These are phyloP conservation scores for Cephalotes varians DNA, from an alignment of 2,888 invertebrate species.

Conservation along the genomic window DNA sequence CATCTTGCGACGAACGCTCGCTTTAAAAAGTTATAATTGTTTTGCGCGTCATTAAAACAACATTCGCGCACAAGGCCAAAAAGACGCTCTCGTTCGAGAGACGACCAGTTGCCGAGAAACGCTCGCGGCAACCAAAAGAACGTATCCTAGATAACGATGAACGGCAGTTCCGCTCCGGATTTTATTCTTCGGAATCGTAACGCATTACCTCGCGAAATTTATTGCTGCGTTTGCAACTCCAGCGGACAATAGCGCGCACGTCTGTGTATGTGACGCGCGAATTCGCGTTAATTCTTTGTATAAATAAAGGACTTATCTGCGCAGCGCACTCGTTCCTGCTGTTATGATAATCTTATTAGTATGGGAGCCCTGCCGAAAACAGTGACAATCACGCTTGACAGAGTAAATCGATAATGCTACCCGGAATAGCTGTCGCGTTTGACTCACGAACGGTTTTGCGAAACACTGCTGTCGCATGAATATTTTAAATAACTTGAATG, in stretches of 20 bases:
- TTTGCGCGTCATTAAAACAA: slow-evolving; percentile 28
- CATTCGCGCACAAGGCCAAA: neutral
- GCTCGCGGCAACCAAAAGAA: neutral
- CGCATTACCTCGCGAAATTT: slow-evolving; percentile 65
- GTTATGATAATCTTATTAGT: slow-evolving; percentile 73
- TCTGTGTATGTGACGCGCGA: slow-evolving; percentile 17
- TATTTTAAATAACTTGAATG: neutral
- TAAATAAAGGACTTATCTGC: slow-evolving; percentile 76
- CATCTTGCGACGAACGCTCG: neutral
- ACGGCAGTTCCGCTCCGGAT: slow-evolving; percentile 55
- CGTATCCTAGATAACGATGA: neutral
- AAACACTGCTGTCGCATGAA: neutral
- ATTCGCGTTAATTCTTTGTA: slow-evolving; percentile 69
- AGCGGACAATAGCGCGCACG: slow-evolving; percentile 60
- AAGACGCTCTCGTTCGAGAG: neutral
- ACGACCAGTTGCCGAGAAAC: neutral
- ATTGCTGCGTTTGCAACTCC: slow-evolving; percentile 55
- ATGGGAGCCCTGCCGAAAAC: slow-evolving; percentile 57
- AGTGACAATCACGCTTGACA: slow-evolving; percentile 34
- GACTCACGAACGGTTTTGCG: neutral
- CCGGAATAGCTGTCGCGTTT: slow-evolving; percentile 17
- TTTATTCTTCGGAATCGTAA: slow-evolving; percentile 62
- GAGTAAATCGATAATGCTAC: slow-evolving; percentile 10
- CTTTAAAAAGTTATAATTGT: slow-evolving; percentile 28
- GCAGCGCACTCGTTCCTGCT: slow-evolving; percentile 67